Percentiles rank a stretch among this genome's conserved stretches.
Evolutionary conservation across 2,797 vertebrate species (phyloP).

Genomic region (Centropyge bicolor): DNA sequence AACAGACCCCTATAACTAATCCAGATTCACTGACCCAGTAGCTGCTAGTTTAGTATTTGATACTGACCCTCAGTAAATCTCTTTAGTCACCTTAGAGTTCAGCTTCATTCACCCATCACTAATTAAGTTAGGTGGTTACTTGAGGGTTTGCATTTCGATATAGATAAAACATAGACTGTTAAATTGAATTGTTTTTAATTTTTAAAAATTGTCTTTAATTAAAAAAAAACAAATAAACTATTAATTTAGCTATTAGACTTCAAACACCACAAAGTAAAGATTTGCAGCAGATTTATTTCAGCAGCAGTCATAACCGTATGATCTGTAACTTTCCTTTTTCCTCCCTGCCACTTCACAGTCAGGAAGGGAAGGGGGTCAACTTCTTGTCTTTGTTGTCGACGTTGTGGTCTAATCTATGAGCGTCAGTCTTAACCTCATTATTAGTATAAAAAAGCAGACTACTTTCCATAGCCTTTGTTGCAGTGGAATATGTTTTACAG

Average conservation of each 20-base stretch:
- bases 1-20: constrained; percentile 46
- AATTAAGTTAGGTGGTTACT: not conserved
- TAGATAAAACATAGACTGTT: not conserved
- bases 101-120: not conserved
- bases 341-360: constrained; percentile 48
- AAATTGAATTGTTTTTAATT: constrained; percentile 12
- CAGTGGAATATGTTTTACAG: constrained; percentile 77
- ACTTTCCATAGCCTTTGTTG: constrained; percentile 78
- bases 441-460: constrained; percentile 74
- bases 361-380: constrained; percentile 61
- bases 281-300: constrained; percentile 51
- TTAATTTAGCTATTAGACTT: constrained; percentile 43
- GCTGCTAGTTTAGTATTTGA: constrained; percentile 36
- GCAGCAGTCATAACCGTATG: constrained; percentile 53
- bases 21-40: constrained; percentile 46
- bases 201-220: constrained; percentile 26
- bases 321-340: constrained; percentile 58
- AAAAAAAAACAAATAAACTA: not conserved
- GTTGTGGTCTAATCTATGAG: constrained; percentile 76
- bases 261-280: constrained; percentile 30
- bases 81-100: constrained; percentile 17
- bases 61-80: constrained; percentile 11
- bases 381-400: constrained; percentile 70
- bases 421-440: constrained; percentile 81
- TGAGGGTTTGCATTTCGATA: not conserved